These are phyloP conservation scores for Rhyacophila brunnea DNA, from an alignment of 1,140 invertebrate genomes.

Conservation along the genomic window DNA sequence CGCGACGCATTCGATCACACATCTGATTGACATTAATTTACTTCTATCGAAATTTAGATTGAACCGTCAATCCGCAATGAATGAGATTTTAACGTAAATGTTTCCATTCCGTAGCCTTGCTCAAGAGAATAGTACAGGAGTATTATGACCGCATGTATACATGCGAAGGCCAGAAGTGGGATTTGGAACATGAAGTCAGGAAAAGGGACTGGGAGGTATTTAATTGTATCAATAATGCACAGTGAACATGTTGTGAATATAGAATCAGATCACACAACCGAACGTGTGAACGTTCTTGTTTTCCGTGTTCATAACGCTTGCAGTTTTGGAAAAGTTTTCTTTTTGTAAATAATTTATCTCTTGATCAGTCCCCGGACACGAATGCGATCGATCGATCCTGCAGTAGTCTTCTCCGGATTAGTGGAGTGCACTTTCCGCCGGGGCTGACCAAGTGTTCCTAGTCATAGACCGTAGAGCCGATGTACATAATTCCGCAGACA, in stretches of 20 bases:
- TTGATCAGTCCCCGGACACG: constrained; percentile 34
- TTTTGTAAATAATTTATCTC: constrained; percentile 49
- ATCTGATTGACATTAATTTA: background rate
- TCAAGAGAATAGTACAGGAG: constrained; percentile 89
- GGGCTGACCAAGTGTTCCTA: constrained; percentile 32
- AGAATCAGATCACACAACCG: constrained; percentile 55
- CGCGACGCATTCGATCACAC: constrained; percentile 7
- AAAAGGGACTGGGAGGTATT: constrained; percentile 97
- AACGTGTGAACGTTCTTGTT: constrained; percentile 54
- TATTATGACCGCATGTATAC: constrained; percentile 93
- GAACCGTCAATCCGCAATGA: background rate
- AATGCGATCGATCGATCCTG: constrained; percentile 2
- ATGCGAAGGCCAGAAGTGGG: constrained; percentile 98
- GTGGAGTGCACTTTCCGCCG: constrained; percentile 9
- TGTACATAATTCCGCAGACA: constrained; percentile 32
- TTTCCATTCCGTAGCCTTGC: constrained; percentile 68
- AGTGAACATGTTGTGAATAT: constrained; percentile 56
- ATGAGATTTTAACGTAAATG: constrained; percentile 32
- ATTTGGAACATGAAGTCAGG: constrained; percentile 98
- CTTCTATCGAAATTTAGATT: constrained; percentile 6
- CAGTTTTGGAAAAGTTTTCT: constrained; percentile 52
- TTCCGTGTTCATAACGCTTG: constrained; percentile 55
- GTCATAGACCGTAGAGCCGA: constrained; percentile 31
- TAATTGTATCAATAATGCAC: constrained; percentile 47
- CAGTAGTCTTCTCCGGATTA: background rate